Evolutionary conservation across 2,888 invertebrate species (phyloP).

Genomic region (Cephus pygmeus): DNA sequence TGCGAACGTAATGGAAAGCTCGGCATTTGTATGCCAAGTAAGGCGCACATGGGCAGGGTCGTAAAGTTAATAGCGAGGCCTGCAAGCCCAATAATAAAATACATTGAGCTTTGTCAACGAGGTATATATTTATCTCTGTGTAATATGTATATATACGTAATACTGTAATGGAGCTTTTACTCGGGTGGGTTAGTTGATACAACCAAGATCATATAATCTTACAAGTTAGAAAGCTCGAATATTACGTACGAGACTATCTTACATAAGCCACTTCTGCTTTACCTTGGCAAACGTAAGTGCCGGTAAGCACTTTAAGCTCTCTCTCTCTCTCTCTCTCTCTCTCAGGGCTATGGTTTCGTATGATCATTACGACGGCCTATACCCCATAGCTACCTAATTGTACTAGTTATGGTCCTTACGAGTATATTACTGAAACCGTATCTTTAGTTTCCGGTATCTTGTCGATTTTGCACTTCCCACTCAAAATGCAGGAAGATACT

Average conservation of each 20-base stretch:
- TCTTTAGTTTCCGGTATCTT: background rate
- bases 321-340: background rate
- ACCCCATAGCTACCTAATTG: background rate
- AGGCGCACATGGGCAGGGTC: constrained; percentile 24
- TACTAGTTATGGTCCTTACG: background rate
- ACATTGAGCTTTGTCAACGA: constrained; percentile 30
- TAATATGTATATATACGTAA: background rate
- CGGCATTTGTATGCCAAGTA: constrained; percentile 44
- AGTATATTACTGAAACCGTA: background rate
- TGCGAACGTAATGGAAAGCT: constrained; percentile 43
- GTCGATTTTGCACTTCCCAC: background rate
- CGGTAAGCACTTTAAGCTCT: constrained; percentile 15
- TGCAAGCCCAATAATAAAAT: constrained; percentile 38
- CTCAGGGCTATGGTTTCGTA: background rate
- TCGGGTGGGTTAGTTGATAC: background rate
- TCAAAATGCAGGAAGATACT: background rate
- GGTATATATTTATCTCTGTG: constrained; percentile 18
- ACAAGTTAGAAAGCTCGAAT: background rate
- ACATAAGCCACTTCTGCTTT: background rate
- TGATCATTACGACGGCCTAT: background rate
- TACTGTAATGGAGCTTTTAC: background rate
- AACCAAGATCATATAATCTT: background rate
- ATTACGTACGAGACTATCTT: background rate
- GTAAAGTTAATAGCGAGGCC: constrained; percentile 41
- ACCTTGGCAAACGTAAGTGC: background rate